Conservation (phyloP, 2,888 invertebrate genomes). For the Melanchra persicariae region DNA sequence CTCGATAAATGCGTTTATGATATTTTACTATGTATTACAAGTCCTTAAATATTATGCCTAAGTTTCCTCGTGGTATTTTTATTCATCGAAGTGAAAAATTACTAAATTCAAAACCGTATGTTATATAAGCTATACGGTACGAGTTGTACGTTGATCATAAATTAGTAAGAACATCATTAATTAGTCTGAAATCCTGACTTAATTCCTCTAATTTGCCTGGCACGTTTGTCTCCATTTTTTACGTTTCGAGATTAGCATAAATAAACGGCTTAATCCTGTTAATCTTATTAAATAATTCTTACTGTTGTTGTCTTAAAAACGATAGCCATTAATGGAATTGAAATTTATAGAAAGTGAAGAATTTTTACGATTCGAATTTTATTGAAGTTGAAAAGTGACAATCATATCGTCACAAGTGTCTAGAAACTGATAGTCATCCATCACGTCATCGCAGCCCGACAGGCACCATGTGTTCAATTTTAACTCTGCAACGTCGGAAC, state of each 20-base stretch:
- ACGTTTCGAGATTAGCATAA: slow-evolving; percentile 58
- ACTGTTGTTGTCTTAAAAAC: slow-evolving; percentile 51
- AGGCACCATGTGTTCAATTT: slow-evolving; percentile 80
- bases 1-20: background rate
- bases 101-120: background rate
- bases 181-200: slow-evolving; percentile 57
- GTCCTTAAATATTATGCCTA: too few species aligned
- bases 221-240: slow-evolving; percentile 61
- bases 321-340: slow-evolving; percentile 50
- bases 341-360: slow-evolving; percentile 16
- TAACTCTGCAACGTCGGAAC: slow-evolving; percentile 71
- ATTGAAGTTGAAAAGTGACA: slow-evolving; percentile 2
- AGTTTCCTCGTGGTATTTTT: background rate
- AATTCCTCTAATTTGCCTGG: slow-evolving; percentile 54
- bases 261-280: slow-evolving; percentile 49
- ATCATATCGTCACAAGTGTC: slow-evolving; percentile 18
- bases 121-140: background rate
- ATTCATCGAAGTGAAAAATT: background rate
- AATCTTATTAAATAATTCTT: slow-evolving; percentile 58
- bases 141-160: slow-evolving; percentile 24
- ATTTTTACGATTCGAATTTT: background rate
- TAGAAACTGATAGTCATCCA: slow-evolving; percentile 72
- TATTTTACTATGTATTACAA: background rate
- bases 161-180: slow-evolving; percentile 52
- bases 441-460: slow-evolving; percentile 70